phyloP scores from a whole-genome alignment of 2,797 vertebrate species.

The Manis javanica region DNA sequence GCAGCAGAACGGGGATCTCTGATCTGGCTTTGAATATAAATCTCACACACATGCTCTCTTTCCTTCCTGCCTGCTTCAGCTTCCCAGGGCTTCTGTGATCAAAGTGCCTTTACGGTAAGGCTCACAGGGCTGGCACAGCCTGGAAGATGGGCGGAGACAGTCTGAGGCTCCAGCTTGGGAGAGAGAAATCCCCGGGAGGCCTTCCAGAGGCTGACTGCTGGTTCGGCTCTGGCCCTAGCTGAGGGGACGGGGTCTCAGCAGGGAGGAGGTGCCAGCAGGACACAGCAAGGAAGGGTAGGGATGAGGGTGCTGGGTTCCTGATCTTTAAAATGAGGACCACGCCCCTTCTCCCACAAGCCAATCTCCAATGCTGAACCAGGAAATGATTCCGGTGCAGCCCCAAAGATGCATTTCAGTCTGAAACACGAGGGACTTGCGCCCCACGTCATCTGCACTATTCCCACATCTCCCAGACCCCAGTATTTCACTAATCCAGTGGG shows the following conservation, averaged over 20 bases:
- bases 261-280: background rate
- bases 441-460: fast-evolving
- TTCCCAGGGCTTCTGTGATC: background rate
- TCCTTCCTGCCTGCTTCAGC: background rate
- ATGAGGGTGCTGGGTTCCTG: background rate
- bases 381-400: background rate
- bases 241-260: no score
- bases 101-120: background rate
- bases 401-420: background rate
- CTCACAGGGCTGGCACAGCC: background rate
- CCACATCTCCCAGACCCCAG: background rate
- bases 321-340: background rate
- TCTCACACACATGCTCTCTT: background rate
- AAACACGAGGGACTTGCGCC: background rate
- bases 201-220: background rate
- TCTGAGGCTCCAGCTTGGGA: background rate
- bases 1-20: fast-evolving
- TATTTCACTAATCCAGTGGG: background rate
- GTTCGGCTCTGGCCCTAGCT: fast-evolving
- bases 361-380: background rate
- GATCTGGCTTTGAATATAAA: background rate
- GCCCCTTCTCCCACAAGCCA: fast-evolving
- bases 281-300: background rate
- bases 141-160: background rate
- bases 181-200: background rate